Evolutionary conservation across 2,888 invertebrate genomes (phyloP), one percentile per base, ranked within the genome.

Genomic region (Perdita meconis): DNA sequence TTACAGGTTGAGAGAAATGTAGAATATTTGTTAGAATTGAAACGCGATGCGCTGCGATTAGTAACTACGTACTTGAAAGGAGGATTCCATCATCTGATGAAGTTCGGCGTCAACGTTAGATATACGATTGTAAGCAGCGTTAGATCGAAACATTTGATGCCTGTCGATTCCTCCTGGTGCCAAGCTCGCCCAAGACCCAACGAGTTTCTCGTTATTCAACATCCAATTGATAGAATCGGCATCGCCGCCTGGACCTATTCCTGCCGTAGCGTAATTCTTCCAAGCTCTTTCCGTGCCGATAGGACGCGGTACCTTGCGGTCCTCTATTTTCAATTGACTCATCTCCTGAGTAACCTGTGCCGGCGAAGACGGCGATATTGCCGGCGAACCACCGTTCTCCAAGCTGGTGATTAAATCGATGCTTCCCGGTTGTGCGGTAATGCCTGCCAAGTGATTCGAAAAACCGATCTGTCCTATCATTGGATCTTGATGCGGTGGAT

Each of bases 201-300:
- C 89, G 44, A 92, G 87, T 57, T 92, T 92, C 26, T 93, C 93
- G 66, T 92, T 92, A 55, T 91, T 92, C 38, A 93, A 85, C 90
- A 93, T 92, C 94, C 93, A 94, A 80, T 89, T 92, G 75, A 92
- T 92, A 22, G 91, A 90, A 79, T 92, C 92, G 36, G 91, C 87
- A 71, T 92, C 92, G 6, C 90, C 90, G 1, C 89, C 90, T 0
- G 91, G 89, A 13, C 90, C 91, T 73, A 90, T 88, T 0, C 88
- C 87, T 0, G 89, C 71, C 10, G 88, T 76, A 4, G 86, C 86
- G 72, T 92, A 92, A 87, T 93, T 94, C 90, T 96, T 96, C 94
- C 96, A 95, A 42, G 95, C 95, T 87, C 97, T 94, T 93, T 97
- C 97, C 0, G 96, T 97, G 82, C 97, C 97, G 90, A 97, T 97